These are phyloP conservation scores for Drosophila sucinea DNA, from an alignment of 1,140 invertebrate species.

Conservation along the genomic window DNA sequence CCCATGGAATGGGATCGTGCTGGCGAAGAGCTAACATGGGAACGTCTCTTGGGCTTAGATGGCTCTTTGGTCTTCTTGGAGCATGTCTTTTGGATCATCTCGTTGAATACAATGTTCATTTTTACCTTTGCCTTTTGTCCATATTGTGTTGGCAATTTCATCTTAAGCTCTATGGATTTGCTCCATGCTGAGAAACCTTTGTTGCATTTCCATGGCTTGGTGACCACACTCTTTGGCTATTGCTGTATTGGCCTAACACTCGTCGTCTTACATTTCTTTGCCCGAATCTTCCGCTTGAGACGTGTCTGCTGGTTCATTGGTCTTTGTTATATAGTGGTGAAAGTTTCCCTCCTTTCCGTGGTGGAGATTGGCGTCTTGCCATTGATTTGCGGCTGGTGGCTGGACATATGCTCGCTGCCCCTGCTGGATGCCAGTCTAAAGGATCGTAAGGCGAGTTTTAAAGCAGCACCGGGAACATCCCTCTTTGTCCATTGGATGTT, in stretches of 20 bases:
- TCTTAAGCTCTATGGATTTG: conserved; percentile 90
- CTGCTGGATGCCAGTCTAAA: conserved; percentile 96
- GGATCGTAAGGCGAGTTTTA: conserved; percentile 94
- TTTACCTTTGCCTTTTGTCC: conserved; percentile 97
- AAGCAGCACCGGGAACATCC: conserved; percentile 95
- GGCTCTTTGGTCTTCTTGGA: conserved; percentile 98
- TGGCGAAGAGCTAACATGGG: conserved; percentile 99
- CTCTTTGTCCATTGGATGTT: conserved; percentile 99
- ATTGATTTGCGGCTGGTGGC: conserved; percentile 98
- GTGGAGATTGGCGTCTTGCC: conserved; percentile 98
- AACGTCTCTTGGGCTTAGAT: conserved; percentile 96
- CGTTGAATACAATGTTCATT: conserved; percentile 98
- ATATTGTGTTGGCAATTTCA: conserved; percentile 96
- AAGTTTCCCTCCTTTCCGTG: conserved; percentile 95
- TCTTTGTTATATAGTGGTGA: conserved; percentile 98
- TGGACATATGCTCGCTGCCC: conserved; percentile 98
- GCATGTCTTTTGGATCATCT: conserved; percentile 99
- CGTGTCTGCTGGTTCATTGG: conserved; percentile 94
- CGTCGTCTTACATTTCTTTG: conserved; percentile 91
- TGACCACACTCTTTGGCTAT: conserved; percentile 97
- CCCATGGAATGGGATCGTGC: conserved; percentile 99
- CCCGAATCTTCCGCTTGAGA: conserved; percentile 89
- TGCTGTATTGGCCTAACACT: conserved; percentile 93
- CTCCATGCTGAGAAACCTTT: conserved; percentile 89
- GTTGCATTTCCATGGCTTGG: conserved; percentile 95